These are phyloP conservation scores for Panagrolaimus sp. DNA, from an alignment of 1,140 invertebrate species.

Conservation along the genomic window DNA sequence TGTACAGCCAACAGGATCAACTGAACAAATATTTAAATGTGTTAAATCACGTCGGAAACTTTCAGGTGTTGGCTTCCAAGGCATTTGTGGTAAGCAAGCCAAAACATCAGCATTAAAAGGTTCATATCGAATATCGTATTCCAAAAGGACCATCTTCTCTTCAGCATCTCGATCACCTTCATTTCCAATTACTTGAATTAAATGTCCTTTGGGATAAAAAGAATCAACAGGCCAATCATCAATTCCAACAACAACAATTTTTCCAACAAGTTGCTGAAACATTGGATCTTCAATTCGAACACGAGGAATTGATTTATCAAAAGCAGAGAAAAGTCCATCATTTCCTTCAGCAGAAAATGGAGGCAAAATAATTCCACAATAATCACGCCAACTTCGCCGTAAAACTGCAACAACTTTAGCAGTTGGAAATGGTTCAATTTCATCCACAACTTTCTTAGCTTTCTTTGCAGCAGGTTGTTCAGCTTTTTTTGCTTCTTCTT, in stretches of 20 bases:
- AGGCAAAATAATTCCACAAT: slow-evolving; percentile 62
- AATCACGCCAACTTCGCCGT: slow-evolving; percentile 81
- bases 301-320: slow-evolving; percentile 81
- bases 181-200: slow-evolving; percentile 87
- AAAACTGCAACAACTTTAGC: slow-evolving; percentile 93
- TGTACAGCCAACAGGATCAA: slow-evolving; percentile 96
- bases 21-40: slow-evolving; percentile 81
- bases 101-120: slow-evolving; percentile 88
- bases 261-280: slow-evolving; percentile 64
- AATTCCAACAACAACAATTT: slow-evolving; percentile 79
- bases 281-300: slow-evolving; percentile 76
- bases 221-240: slow-evolving; percentile 75
- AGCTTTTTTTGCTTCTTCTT: slow-evolving; percentile 23
- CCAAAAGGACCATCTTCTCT: slow-evolving; percentile 69
- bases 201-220: slow-evolving; percentile 74
- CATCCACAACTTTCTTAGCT: not conserved
- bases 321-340: slow-evolving; percentile 79
- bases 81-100: slow-evolving; percentile 79
- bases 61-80: slow-evolving; percentile 71
- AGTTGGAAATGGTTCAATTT: slow-evolving; percentile 65
- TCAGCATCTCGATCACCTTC: slow-evolving; percentile 65
- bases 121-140: slow-evolving; percentile 92
- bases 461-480: slow-evolving; percentile 26
- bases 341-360: slow-evolving; percentile 62
- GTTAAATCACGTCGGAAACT: slow-evolving; percentile 60